phyloP scores from a whole-genome alignment of 1,140 invertebrate species.

The Ceratoteleas bidentatus region DNA sequence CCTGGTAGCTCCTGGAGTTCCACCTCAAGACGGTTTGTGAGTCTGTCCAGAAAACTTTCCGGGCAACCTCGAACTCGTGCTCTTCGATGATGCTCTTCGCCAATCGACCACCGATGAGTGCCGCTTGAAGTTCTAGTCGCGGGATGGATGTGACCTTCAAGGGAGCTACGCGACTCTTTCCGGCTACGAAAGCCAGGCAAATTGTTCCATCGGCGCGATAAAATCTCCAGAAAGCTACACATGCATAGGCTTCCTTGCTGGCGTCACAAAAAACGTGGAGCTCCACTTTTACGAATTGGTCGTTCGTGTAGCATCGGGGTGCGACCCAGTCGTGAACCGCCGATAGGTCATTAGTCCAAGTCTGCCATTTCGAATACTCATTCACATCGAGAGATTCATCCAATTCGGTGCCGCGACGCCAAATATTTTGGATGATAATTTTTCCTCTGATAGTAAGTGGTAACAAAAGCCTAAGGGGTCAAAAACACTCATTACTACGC shows the following conservation, averaged over 20 bases:
- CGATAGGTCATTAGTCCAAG: not conserved
- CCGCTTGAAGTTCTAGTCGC: too few species aligned
- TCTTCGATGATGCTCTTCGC: too few species aligned
- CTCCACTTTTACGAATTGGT: not conserved
- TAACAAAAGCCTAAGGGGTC: too few species aligned
- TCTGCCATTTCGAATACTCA: not conserved
- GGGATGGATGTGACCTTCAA: too few species aligned
- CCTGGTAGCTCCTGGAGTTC: conserved; percentile 67
- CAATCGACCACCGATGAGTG: too few species aligned
- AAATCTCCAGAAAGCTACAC: too few species aligned
- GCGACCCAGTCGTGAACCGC: not conserved
- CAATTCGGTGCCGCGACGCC: not conserved
- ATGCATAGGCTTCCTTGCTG: too few species aligned
- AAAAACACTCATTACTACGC: not conserved
- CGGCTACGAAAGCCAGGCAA: too few species aligned
- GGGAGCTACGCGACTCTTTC: too few species aligned
- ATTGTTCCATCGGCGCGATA: too few species aligned
- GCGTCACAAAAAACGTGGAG: not conserved
- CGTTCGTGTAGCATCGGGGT: not conserved
- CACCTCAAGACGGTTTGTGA: conserved; percentile 58
- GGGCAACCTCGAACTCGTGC: too few species aligned
- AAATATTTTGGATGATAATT: not conserved
- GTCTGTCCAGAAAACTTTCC: conserved; percentile 44
- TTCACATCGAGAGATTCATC: not conserved
- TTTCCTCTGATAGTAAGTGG: not conserved